phyloP scores from a whole-genome alignment of 2,113 vertebrate genomes.

The Baryphthengus martii region DNA sequence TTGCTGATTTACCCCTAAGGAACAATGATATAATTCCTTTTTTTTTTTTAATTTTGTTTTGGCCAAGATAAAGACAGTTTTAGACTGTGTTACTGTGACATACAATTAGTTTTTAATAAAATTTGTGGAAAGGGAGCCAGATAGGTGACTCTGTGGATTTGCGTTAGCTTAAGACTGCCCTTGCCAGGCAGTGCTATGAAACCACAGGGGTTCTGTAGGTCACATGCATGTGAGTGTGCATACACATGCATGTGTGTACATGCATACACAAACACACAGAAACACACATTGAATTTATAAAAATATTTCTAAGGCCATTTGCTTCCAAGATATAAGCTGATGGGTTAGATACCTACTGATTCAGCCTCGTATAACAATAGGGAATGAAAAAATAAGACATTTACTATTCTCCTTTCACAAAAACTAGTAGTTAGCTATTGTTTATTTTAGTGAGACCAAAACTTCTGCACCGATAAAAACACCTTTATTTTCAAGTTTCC shows the following conservation, averaged over 20 bases:
- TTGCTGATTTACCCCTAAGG: background rate
- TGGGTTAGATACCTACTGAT: background rate
- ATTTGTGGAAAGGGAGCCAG: background rate
- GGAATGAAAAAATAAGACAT: background rate
- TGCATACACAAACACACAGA: background rate
- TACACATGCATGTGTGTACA: background rate
- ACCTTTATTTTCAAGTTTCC: background rate
- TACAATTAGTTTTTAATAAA: background rate
- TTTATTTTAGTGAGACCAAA: background rate
- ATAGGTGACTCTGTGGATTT: background rate
- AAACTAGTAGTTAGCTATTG: background rate
- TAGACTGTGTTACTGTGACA: background rate
- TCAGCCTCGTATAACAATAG: background rate
- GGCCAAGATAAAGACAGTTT: background rate
- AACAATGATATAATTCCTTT: background rate
- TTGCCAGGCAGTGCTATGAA: background rate
- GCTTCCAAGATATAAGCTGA: background rate
- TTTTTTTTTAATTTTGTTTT: background rate
- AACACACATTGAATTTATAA: background rate
- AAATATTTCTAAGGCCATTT: background rate
- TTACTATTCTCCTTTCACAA: background rate
- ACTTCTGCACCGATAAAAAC: background rate
- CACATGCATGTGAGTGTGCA: background rate
- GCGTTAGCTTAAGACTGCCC: background rate
- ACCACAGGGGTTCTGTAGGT: background rate